Base-by-base conservation (phyloP, 2,888 invertebrate genomes). In the Charanyca ferruginea region DNA sequence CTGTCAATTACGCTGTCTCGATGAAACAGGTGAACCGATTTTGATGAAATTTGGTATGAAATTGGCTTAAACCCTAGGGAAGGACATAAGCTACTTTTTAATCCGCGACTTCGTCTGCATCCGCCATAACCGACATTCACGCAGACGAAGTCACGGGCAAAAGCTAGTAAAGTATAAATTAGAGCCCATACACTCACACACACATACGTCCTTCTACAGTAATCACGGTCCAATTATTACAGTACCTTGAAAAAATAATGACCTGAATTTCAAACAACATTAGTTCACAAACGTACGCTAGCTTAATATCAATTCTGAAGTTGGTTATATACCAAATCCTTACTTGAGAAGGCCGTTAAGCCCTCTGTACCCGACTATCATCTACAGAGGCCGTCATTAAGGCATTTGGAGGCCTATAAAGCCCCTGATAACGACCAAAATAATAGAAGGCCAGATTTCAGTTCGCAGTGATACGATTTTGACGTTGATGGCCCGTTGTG, bases 311-410 rank as follows among this genome's bases (percentile, higher is more conserved):
- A 59, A 65, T 64, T 76, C 47, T 35, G 22, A 44, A 49, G 61
- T 51, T 49, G 59, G 48, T 60, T 66, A 59, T 54, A 57, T 63
- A 54, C 42, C 49, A 73, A 80, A 73, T 64, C 58, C 53, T 20
- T 44, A 53, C 61, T 58, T 60, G 35, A 63, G 62, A 54, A 58
- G 48, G 41, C 55, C 63, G 66, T 66, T 72, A 80, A 77, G 71
- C 78, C 53, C 49, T 79, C 66, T 66, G 65, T 66, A 48, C 51
- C 61, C 54, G 61, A 61, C 74, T 77, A 74, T 77, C 80, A 74
- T 82, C 66, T 47, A 49, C 64, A 73, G 66, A 66, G 51, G 44
- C 68, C 57, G 54, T 73, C 80, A 82, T 80, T 80, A 73, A 65
- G 64, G 73, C 58, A 73, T 77, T 82, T 54, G 59, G 41, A 72